Conservation (phyloP, 2,113 vertebrate genomes). For the Talpa occidentalis region DNA sequence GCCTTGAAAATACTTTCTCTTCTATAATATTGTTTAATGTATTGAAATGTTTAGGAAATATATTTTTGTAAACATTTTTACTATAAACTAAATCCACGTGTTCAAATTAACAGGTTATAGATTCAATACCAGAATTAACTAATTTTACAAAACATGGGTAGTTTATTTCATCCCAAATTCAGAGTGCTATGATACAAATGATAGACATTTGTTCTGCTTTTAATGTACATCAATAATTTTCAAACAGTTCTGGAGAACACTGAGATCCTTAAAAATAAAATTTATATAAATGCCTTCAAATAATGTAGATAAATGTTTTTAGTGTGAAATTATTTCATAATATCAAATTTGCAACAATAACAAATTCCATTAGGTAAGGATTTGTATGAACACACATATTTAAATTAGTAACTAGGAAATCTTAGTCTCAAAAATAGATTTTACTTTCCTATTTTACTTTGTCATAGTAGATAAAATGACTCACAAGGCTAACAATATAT, state of each 20-base stretch:
- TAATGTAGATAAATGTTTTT: background rate
- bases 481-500: background rate
- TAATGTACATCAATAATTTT: conserved; percentile 41
- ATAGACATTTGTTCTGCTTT: background rate
- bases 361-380: background rate
- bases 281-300: background rate
- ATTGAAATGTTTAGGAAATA: conserved; percentile 23
- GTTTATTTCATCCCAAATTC: background rate
- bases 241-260: background rate
- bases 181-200: background rate
- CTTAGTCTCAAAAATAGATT: background rate
- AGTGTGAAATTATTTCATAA: conserved; percentile 39
- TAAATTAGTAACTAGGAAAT: conserved; percentile 14
- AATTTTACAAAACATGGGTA: conserved; percentile 17
- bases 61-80: background rate
- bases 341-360: background rate
- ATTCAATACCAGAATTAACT: background rate
- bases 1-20: background rate
- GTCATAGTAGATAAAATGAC: background rate
- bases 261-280: conserved; percentile 1
- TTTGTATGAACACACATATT: background rate
- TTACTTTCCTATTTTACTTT: conserved; percentile 43
- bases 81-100: background rate
- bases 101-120: conserved; percentile 24
- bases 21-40: background rate